A percentile compares a stretch with the other conserved stretches of the same genome.
These are phyloP conservation scores for Istiophorus platypterus DNA, from an alignment of 2,113 vertebrate genomes.

Conservation along the genomic window DNA sequence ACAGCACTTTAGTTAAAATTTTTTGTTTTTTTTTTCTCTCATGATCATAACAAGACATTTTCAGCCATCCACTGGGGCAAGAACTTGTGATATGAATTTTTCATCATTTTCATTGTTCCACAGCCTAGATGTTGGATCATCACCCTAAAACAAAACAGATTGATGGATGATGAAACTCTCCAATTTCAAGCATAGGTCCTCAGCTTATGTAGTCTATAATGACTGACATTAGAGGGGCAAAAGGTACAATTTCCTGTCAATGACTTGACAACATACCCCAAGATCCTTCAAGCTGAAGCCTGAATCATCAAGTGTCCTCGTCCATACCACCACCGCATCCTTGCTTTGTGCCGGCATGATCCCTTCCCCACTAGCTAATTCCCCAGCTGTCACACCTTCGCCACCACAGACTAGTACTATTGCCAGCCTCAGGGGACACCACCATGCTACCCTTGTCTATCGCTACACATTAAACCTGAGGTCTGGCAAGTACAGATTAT, in stretches of 20 bases:
- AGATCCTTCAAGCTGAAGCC: constrained; percentile 5
- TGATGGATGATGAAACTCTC: not conserved
- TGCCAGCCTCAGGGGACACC: not conserved
- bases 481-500: not conserved
- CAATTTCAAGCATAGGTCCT: not conserved
- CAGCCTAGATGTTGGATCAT: not conserved
- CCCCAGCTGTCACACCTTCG: constrained; percentile 67
- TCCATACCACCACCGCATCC: constrained; percentile 14
- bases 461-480: constrained; percentile 8
- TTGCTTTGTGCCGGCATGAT: constrained; percentile 38
- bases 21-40: not conserved
- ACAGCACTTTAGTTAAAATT: no score
- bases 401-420: constrained; percentile 29
- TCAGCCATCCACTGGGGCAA: not conserved
- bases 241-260: not conserved
- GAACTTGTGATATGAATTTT: not conserved
- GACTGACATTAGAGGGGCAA: not conserved
- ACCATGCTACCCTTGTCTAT: not conserved
- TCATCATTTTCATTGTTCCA: not conserved
- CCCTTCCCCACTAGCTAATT: constrained; percentile 50
- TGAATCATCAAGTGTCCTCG: constrained; percentile 12
- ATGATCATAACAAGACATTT: not conserved
- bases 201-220: not conserved
- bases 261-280: not conserved
- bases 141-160: not conserved